These are phyloP conservation scores for Coilia nasus DNA, from an alignment of 2,797 vertebrate genomes.

Conservation along the genomic window DNA sequence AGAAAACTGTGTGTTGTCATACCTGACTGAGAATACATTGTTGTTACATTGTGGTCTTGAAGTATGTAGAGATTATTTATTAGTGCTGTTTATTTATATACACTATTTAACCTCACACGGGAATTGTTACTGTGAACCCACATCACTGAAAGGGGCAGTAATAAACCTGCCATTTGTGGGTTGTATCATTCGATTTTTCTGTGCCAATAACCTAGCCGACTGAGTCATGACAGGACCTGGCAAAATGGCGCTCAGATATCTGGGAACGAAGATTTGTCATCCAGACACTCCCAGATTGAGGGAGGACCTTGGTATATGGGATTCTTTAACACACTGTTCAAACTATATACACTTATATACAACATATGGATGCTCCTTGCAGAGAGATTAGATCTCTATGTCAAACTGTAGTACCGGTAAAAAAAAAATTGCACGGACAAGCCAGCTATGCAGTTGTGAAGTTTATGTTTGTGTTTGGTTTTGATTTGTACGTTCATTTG, in stretches of 20 bases:
- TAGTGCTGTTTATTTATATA: slow-evolving; percentile 48
- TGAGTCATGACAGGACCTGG: background rate
- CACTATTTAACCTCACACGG: slow-evolving; percentile 43
- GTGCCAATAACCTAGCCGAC: slow-evolving; percentile 40
- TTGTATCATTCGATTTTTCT: slow-evolving; percentile 31
- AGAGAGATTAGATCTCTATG: background rate
- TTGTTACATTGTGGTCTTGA: slow-evolving; percentile 19
- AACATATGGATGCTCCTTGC: background rate
- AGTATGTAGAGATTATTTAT: slow-evolving; percentile 47
- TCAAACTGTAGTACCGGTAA: background rate
- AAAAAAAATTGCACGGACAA: background rate
- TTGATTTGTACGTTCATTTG: background rate
- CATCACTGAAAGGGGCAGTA: slow-evolving; percentile 3
- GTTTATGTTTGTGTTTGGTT: slow-evolving; percentile 20
- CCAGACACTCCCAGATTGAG: background rate
- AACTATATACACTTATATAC: background rate
- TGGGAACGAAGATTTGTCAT: background rate
- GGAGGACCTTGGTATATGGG: background rate
- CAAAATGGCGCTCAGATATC: background rate
- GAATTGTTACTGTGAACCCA: slow-evolving; percentile 45
- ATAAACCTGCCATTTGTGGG: background rate
- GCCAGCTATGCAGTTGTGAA: background rate
- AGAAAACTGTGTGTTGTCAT: slow-evolving; percentile 41
- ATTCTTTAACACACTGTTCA: background rate
- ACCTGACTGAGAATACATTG: slow-evolving; percentile 35